A percentile compares a stretch with the other conserved stretches of the same genome.
phyloP scores from a whole-genome alignment of 2,888 invertebrate species.

The Heliconius ismenius region DNA sequence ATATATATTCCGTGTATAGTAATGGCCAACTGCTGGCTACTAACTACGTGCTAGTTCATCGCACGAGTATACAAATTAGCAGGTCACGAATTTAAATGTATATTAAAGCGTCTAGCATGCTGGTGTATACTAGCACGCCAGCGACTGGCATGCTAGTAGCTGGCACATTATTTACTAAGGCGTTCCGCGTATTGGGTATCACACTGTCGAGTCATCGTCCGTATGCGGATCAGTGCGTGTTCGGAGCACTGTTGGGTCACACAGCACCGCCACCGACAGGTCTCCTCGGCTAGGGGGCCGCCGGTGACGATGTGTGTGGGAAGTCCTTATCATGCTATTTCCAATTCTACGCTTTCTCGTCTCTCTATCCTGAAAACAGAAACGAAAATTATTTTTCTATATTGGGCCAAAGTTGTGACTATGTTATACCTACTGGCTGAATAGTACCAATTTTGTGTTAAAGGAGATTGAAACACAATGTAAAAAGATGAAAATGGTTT shows the following conservation, averaged over 20 bases:
- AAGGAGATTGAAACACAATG: too few species aligned
- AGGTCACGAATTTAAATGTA: background rate
- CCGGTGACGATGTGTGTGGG: background rate
- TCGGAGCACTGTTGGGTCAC: background rate
- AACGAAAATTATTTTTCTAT: too few species aligned
- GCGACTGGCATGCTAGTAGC: background rate
- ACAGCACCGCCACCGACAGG: background rate
- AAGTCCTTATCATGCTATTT: background rate
- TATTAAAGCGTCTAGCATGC: background rate
- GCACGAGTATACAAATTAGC: background rate
- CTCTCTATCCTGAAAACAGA: background rate
- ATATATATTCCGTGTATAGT: too few species aligned
- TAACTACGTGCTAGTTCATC: background rate
- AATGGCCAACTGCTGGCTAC: too few species aligned
- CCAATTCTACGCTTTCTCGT: slow-evolving; percentile 1
- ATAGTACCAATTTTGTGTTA: too few species aligned
- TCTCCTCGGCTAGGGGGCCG: background rate
- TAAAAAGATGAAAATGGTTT: too few species aligned
- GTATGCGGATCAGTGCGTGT: background rate
- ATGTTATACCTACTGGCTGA: too few species aligned
- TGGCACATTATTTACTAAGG: background rate
- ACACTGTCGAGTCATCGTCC: background rate
- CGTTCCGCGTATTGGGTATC: background rate
- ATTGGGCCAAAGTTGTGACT: too few species aligned
- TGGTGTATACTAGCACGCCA: background rate